Evolutionary conservation across 2,888 invertebrate species (phyloP), one percentile per base, ranked within the genome.

Genomic region (Leptura quadrifasciata): DNA sequence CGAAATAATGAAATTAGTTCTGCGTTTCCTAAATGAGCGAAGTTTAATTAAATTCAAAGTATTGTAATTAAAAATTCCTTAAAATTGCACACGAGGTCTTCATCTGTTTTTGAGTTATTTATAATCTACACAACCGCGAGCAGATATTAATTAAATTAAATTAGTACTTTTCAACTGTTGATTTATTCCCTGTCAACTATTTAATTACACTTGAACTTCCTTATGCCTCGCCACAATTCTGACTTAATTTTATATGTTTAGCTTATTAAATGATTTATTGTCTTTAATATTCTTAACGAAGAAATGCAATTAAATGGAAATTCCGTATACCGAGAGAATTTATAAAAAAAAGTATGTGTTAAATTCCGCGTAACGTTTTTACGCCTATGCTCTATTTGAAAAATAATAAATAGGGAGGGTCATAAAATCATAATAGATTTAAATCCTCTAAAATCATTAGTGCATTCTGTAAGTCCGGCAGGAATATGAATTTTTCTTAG

Each of bases 61-160:
- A 58, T 69, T 60, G 69, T 69, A 69, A 69, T 69, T 69, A 69
- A 69, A 58, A 69, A 69, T 69, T 69, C 69, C 60, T 69, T 69
- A 57, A 69, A 69, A 69, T 69, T 39, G 35, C 69, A 69, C 69
- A 69, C 69, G 27, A 69, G 35, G 69, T 69, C 69, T 69, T 69
- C 35, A 69, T 58, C 69, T 69, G 69, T 69, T 69, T 69, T 69
- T 69, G 69, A 69, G 69, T 69, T 69, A 69, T 69, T 69, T 69
- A 69, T 69, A 69, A 69, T 69, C 58, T 58, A 58, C 69, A 58
- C 35, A 69, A 69, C 69, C 35, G 39, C 69, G 39, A 58, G 47
- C 69, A 58, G 69, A 69, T 69, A 69, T 69, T 69, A 69, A 69
- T 69, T 69, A 69, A 69, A 69, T 35, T 69, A 69, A 69, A 69